Evolutionary conservation across 2,113 vertebrate species (phyloP), one percentile per base, ranked within the genome.

Genomic region (Dicerorhinus sumatrensis): DNA sequence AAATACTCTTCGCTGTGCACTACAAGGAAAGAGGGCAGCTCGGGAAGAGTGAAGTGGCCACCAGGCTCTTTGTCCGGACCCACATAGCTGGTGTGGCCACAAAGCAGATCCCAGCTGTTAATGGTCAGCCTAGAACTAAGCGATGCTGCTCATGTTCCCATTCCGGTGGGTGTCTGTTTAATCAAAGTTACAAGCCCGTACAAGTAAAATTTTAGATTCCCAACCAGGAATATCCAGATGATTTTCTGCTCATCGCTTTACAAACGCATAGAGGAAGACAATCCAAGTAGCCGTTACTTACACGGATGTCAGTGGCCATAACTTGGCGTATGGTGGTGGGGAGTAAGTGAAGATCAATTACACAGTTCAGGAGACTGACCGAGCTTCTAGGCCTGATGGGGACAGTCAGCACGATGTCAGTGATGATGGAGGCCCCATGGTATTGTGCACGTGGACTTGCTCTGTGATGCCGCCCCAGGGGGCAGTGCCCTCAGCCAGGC

Each of bases 61-160:
- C 25, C 8, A 16, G 8, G 33, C 36, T 82, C 42, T 92, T 14
- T 65, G 17, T 14, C 16, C 1, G 5, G 51, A 60, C 33, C 33
- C 51, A 6, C 1, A n/a, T 0, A 0, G n/a, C 16, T 16, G 36
- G 16, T 20, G 33, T 1, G 1, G 20, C 42, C 63, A 56, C 42
- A 60, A 84, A 73, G 60, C 12, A 0, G 3, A 16, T 21, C 31
- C 58, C 6, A 3, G 11, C 23, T 54, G n/a, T 51, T 48, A 51
- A 33, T 1, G 16, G 69, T 48, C 16, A 9, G 65, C 46, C 46
- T 18, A 33, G 76, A 91, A 76, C 60, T 72, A n/a, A 89, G 39
- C 12, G 33, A 0, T 0, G 20, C 6, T n/a, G 12, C 36, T 54
- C 46, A 0, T 20, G 58, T 13, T 31, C 51, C 77, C 0, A 2